Evolutionary conservation across 2,797 vertebrate species (phyloP).

Genomic region (Characodon lateralis): DNA sequence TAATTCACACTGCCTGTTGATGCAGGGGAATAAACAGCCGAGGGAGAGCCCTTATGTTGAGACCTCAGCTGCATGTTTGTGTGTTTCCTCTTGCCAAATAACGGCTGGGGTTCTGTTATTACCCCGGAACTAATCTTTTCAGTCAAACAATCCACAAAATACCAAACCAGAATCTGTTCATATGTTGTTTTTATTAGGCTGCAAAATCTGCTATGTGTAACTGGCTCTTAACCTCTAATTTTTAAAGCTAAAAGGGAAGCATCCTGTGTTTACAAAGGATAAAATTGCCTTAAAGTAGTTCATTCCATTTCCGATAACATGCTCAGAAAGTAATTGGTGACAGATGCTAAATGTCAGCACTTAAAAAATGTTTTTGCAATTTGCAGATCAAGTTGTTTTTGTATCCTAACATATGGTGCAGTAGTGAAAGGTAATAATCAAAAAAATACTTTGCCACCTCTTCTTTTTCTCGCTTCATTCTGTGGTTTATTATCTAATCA

Average conservation of each 20-base stretch:
- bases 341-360: slow-evolving; percentile 44
- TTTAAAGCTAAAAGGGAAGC: slow-evolving; percentile 65
- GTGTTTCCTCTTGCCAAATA: slow-evolving; percentile 64
- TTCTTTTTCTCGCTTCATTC: slow-evolving; percentile 49
- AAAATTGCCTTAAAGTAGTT: slow-evolving; percentile 56
- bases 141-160: slow-evolving; percentile 64
- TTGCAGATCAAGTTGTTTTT: slow-evolving; percentile 45
- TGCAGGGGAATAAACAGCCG: slow-evolving; percentile 68
- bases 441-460: slow-evolving; percentile 13
- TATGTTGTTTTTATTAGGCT: slow-evolving; percentile 71
- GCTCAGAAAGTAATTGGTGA: slow-evolving; percentile 40
- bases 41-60: slow-evolving; percentile 42
- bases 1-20: slow-evolving; percentile 73
- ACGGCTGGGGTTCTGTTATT: slow-evolving; percentile 60
- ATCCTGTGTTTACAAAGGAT: slow-evolving; percentile 64
- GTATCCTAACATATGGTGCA: slow-evolving; percentile 35
- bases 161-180: slow-evolving; percentile 65
- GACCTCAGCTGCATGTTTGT: slow-evolving; percentile 64
- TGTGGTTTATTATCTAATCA: slow-evolving; percentile 81
- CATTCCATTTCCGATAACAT: slow-evolving; percentile 51
- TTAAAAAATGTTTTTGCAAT: slow-evolving; percentile 43
- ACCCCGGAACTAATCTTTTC: slow-evolving; percentile 62
- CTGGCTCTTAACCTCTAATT: slow-evolving; percentile 49
- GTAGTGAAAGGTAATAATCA: slow-evolving; percentile 20
- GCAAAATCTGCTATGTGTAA: slow-evolving; percentile 59